Base-by-base conservation (phyloP, 1,140 invertebrate genomes). In the Leucophenga varia region DNA sequence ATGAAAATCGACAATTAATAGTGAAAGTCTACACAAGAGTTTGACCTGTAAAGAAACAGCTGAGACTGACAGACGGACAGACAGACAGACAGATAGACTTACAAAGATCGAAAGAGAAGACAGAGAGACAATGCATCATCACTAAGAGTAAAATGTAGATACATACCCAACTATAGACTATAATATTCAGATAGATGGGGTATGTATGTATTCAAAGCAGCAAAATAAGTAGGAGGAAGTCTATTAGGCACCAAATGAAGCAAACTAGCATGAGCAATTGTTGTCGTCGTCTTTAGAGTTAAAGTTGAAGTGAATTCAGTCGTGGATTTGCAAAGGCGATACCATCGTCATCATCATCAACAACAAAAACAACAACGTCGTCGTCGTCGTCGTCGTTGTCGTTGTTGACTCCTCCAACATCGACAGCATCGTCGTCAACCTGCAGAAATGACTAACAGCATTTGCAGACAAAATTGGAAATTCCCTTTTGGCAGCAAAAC, bases 1-100 rank as follows among this genome's bases (percentile, higher is more conserved):
- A 65, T 65, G 63, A 65, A 67, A 65, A 67, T 65, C 63, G 63
- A 64, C 61, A 64, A 64, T 64, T 64, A 64, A 64, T 64, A 64
- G 61, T 64, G 61, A 64, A 64, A 65, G 63, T 67, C 59, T 59
- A 57, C 42, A 42, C 54, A 56, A 58, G 40, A 52, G 47, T 32
- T 34, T 32, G 19, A 41, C 16, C 53, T 32, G 43, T 32, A 36
- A 43, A 55, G n/a, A 52, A 50, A 25, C 10, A 6, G 22, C 22
- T 5, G 10, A 25, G 22, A 25, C 22, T 6, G 22, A 10, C 10
- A 25, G 22, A 25, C 22, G 5, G 10, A 25, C 5, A 5, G 22
- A 25, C 22, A 25, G 10, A 25, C 22, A 5, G 10, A 25, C 5
- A 25, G 10, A 25, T 6, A 25, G 10, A 25, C 10, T 25, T 6